A percentile compares a stretch with the other conserved stretches of the same genome.
Conservation (phyloP, 2,888 invertebrate genomes). For the Rhagium mordax region DNA sequence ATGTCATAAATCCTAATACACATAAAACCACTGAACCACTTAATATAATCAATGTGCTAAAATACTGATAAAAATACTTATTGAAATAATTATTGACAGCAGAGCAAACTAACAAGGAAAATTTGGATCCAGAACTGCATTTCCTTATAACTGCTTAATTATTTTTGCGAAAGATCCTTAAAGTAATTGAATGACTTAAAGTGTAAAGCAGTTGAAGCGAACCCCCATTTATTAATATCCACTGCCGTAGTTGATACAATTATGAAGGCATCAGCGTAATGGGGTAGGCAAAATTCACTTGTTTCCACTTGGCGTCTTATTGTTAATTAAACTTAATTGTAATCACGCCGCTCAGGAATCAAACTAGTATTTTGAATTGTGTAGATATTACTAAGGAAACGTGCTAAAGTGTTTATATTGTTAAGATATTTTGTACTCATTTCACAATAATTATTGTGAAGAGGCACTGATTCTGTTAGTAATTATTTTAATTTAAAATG, state of each 20-base stretch:
- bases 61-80: not conserved
- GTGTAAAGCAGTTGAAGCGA: conserved; percentile 41
- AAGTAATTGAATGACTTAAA: conserved; percentile 28
- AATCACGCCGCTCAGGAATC: conserved; percentile 40
- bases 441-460: not conserved
- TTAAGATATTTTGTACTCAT: not conserved
- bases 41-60: no score
- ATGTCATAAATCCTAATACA: not conserved
- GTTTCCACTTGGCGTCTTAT: conserved; percentile 33
- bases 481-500: no score
- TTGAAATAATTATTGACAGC: conserved; percentile 13
- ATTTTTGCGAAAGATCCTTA: conserved; percentile 24
- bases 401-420: not conserved
- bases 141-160: conserved; percentile 20
- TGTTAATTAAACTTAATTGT: conserved; percentile 49
- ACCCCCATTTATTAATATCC: conserved; percentile 49
- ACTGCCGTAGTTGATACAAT: conserved; percentile 46
- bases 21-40: no score
- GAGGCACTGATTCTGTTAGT: not conserved
- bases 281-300: conserved; percentile 37
- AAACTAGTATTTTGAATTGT: conserved; percentile 27
- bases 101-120: not conserved
- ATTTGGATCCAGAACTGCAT: not conserved
- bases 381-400: not conserved
- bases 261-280: conserved; percentile 41